Conservation (phyloP, 2,113 vertebrate species). For the Gymnogyps californianus region DNA sequence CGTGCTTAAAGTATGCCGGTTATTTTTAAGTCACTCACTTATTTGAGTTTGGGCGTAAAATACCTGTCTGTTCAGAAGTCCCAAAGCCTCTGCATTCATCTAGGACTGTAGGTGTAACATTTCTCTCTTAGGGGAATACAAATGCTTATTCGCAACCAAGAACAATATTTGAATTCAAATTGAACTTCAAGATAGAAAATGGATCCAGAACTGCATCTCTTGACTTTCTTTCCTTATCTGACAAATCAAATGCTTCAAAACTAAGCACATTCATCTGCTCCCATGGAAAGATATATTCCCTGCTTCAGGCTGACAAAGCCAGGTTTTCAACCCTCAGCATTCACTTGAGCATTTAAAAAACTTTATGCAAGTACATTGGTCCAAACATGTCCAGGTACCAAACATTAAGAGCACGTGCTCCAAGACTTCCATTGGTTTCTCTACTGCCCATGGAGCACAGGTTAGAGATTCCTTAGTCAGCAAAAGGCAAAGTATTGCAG, state of each 20-base stretch:
- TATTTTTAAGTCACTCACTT: not conserved
- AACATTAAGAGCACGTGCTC: rapidly evolving
- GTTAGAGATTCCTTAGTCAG: not conserved
- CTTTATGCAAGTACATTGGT: not conserved
- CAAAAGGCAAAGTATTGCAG: not conserved
- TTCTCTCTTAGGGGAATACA: not conserved
- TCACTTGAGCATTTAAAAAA: not conserved
- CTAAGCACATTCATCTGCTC: not conserved
- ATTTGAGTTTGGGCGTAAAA: not conserved
- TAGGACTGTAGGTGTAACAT: not conserved
- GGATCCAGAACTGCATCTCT: not conserved
- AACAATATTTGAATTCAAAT: not conserved
- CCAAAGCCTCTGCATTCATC: not conserved
- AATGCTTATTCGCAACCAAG: not conserved
- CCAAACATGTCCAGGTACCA: not conserved
- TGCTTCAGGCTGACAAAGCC: not conserved
- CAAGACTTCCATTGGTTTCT: not conserved
- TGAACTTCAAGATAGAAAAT: not conserved
- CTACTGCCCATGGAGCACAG: not conserved
- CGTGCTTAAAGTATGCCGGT: not conserved
- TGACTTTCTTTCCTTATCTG: not conserved
- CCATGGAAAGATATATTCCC: not conserved
- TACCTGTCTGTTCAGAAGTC: not conserved
- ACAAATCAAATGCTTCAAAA: not conserved
- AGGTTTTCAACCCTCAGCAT: not conserved